Evolutionary conservation across 2,797 vertebrate genomes (phyloP).

Genomic region (Myiothlypis coronata): DNA sequence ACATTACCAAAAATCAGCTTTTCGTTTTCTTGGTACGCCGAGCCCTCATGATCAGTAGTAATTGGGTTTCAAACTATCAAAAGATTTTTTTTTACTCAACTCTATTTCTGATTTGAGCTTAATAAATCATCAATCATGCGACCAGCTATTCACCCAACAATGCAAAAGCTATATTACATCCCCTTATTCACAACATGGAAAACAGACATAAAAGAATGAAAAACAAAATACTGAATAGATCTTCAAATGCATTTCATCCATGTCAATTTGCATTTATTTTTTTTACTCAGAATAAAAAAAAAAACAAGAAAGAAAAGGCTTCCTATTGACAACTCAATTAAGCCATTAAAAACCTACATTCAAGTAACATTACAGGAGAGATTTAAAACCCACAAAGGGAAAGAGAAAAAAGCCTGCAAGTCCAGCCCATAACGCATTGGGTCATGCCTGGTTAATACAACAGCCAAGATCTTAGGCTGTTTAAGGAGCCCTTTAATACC

Average conservation of each 20-base stretch:
- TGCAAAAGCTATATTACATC: constrained; percentile 18
- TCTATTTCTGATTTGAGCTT: constrained; percentile 16
- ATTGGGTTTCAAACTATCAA: constrained; percentile 54
- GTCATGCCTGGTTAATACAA: constrained; percentile 54
- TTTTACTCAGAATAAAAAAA: background rate
- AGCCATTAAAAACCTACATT: constrained; percentile 60
- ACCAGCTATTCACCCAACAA: background rate
- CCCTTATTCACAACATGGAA: constrained; percentile 1
- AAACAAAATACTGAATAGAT: constrained; percentile 50
- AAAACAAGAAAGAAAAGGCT: background rate
- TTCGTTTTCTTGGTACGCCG: constrained; percentile 11
- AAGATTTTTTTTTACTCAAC: background rate
- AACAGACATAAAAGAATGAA: constrained; percentile 47
- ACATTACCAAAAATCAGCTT: constrained; percentile 53
- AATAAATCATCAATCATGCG: constrained; percentile 8
- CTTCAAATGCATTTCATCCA: constrained; percentile 54
- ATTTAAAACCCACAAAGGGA: constrained; percentile 53
- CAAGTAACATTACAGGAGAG: constrained; percentile 51
- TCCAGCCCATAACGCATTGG: constrained; percentile 36
- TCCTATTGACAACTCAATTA: constrained; percentile 61
- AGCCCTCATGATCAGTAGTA: constrained; percentile 17
- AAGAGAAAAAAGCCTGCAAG: constrained; percentile 49
- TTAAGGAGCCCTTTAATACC: constrained; percentile 47
- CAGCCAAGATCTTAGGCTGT: constrained; percentile 43
- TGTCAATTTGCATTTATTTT: constrained; percentile 24